Evolutionary conservation across 2,113 vertebrate genomes (phyloP), one percentile per base, ranked within the genome.

Genomic region (Cyanistes caeruleus): DNA sequence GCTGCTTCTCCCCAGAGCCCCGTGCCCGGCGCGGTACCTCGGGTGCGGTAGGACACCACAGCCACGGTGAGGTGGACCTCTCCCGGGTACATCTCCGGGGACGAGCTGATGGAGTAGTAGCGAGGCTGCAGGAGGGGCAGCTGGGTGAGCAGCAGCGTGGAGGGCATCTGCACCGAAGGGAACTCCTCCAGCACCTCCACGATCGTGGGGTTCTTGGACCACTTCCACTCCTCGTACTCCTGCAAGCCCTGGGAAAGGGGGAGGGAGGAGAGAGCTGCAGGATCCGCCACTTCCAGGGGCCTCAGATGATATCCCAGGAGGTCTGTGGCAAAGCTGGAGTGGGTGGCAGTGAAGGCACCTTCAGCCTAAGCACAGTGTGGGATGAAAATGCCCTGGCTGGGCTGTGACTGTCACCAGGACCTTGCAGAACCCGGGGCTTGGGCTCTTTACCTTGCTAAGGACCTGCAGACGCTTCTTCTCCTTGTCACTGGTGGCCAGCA

Each of bases 71-170:
- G 99, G 97, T 99, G 99, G 59, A 99, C 99, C 97, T 99, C 99
- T 0, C 98, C 98, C 0, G 98, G 98, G 95, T 99, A 98, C 97
- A 99, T 97, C 89, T 99, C 99, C 0, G 99, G 99, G 13, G 99
- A 99, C 59, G 99, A 99, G 97, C 99, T 99, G 97, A 99, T 99
- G 84, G 99, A 99, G 69, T 99, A 99, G 97, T 99, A 99, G 37
- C 99, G 99, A 2, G 99, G 98, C 87, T 99, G 99, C 68, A 99
- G 98, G 74, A 99, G 97, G 3, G 99, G 99, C 43, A 99, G 99
- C 97, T 99, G 99, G 11, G 99, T 99, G 67, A 99, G 98, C 58
- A 99, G 98, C 95, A 99, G 97, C 0, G 99, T 99, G 89, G 98
- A 98, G 8, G 99, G 99, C 98, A 99, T 98, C 98, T 99, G 99